phyloP scores from a whole-genome alignment of 2,797 vertebrate genomes.

The Amniataba percoides region DNA sequence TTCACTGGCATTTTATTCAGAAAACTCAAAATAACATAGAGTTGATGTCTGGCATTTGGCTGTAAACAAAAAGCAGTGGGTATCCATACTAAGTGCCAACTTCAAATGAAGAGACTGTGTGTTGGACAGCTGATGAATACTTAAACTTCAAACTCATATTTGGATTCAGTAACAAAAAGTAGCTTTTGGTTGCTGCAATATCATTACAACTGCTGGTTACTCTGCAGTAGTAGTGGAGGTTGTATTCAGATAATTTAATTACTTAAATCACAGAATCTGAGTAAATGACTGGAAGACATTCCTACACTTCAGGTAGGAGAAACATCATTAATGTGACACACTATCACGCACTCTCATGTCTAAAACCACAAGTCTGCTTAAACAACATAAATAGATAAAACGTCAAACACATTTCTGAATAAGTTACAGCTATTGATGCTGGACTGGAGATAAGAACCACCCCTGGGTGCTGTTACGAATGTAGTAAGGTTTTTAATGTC shows the following conservation, averaged over 20 bases:
- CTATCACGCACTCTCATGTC: neutral
- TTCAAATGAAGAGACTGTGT: neutral
- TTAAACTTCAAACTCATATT: conserved; percentile 3
- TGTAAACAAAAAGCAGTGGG: neutral
- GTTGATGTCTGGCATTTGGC: neutral
- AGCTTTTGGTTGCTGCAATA: neutral
- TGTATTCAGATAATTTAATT: neutral
- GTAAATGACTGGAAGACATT: neutral
- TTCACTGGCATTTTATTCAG: neutral
- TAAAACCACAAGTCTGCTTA: conserved; percentile 4
- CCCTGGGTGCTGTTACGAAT: neutral
- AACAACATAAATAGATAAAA: conserved; percentile 16
- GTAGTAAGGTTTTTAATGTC: conserved; percentile 32
- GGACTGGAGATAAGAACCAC: conserved; percentile 16
- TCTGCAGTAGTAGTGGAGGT: neutral
- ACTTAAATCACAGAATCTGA: neutral
- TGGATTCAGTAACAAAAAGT: neutral
- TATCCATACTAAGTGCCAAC: neutral
- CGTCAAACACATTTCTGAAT: conserved; percentile 4
- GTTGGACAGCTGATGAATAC: neutral
- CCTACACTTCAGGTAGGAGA: neutral
- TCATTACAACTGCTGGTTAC: neutral
- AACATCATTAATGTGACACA: neutral
- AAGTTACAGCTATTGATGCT: conserved; percentile 20
- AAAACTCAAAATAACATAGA: neutral